These are phyloP conservation scores for Rhizomys pruinosus DNA, from an alignment of 2,113 vertebrate genomes.

Conservation along the genomic window DNA sequence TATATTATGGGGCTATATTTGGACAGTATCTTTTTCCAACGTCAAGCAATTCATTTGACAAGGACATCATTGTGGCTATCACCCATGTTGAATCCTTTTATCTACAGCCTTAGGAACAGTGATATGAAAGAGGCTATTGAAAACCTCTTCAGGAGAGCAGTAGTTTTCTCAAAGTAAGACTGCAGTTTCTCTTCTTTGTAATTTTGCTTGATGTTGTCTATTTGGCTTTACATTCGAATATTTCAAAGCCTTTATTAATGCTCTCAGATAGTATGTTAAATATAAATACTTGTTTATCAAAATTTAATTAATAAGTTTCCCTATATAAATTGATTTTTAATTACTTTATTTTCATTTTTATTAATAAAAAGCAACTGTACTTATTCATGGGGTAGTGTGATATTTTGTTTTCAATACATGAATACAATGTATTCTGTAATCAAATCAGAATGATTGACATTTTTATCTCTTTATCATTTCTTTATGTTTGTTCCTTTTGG, in stretches of 20 bases:
- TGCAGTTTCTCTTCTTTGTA: background rate
- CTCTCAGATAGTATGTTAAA: background rate
- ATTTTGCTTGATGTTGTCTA: background rate
- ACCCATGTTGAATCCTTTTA: conserved; percentile 70
- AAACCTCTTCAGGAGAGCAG: conserved; percentile 25
- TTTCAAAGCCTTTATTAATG: background rate
- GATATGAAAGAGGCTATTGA: conserved; percentile 59
- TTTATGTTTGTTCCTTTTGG: background rate
- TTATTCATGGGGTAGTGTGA: background rate
- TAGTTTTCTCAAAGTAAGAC: background rate
- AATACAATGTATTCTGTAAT: too few species aligned
- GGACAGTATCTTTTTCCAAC: conserved; percentile 69
- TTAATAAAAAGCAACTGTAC: too few species aligned
- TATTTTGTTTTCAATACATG: background rate
- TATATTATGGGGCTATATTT: conserved; percentile 71
- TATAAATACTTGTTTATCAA: background rate
- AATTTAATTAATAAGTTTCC: background rate
- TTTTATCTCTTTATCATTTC: background rate
- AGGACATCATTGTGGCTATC: conserved; percentile 60
- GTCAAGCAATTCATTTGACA: background rate
- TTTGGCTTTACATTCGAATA: conserved; percentile 13
- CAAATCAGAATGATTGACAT: background rate
- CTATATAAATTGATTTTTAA: background rate
- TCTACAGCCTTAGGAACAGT: conserved; percentile 71
- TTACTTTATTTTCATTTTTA: background rate